These are phyloP conservation scores for Muscicapa comitata DNA, from an alignment of 2,797 vertebrate species.

Conservation along the genomic window DNA sequence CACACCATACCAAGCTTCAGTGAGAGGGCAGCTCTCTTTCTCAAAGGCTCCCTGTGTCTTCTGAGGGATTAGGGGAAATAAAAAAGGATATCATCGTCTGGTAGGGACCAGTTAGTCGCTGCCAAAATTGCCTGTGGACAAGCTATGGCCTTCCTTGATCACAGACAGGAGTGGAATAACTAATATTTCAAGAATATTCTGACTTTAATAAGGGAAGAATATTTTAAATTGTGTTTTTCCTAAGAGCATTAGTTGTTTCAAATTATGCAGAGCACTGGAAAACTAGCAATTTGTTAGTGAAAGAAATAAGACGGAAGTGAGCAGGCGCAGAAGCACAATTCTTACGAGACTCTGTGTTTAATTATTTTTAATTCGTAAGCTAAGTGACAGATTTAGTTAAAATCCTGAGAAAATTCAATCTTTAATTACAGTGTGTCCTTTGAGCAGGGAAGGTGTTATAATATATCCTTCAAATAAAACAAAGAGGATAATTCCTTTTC, in stretches of 20 bases:
- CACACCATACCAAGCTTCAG: not conserved
- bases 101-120: not conserved
- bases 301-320: not conserved
- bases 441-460: not conserved
- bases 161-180: not conserved
- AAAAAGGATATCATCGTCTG: not conserved
- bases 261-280: not conserved
- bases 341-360: constrained; percentile 34
- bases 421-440: constrained; percentile 49
- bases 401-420: constrained; percentile 39
- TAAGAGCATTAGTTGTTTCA: not conserved
- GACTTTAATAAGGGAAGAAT: not conserved
- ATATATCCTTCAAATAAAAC: constrained; percentile 21
- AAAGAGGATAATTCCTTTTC: not conserved
- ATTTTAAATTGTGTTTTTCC: not conserved
- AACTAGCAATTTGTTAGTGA: not conserved
- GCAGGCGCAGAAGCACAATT: constrained; percentile 9
- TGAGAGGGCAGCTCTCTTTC: not conserved
- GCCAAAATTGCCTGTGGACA: not conserved
- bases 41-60: not conserved
- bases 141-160: not conserved
- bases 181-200: not conserved
- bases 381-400: constrained; percentile 56
- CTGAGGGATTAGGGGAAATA: not conserved
- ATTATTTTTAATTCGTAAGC: constrained; percentile 54